Evolutionary conservation across 2,113 vertebrate species (phyloP).

Genomic region (Neoarius graeffei): DNA sequence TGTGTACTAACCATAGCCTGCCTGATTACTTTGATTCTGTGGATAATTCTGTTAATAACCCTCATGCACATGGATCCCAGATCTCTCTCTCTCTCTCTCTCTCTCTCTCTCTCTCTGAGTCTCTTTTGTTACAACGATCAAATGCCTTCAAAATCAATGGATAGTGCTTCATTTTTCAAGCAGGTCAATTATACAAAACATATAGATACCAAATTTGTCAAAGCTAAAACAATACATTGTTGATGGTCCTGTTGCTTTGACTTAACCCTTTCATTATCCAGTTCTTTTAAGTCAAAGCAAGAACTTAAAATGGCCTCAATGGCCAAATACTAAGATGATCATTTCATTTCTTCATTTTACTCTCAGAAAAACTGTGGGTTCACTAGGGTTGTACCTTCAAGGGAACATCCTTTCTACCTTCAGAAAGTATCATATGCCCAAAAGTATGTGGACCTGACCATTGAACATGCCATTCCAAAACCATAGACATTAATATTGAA

Average conservation of each 20-base stretch:
- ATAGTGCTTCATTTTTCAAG: background rate
- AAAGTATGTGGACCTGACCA: background rate
- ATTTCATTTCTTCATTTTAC: background rate
- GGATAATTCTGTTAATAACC: slow-evolving; percentile 1
- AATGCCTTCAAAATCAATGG: background rate
- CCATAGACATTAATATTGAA: background rate
- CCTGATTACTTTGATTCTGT: background rate
- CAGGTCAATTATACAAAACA: background rate
- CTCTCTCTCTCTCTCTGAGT: background rate
- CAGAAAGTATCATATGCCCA: background rate
- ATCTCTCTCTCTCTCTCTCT: background rate
- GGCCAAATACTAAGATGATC: background rate
- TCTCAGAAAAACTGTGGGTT: background rate
- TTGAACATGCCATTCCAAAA: background rate
- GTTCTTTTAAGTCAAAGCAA: background rate
- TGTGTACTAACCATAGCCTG: background rate
- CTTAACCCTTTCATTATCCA: background rate
- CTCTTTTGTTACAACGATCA: background rate
- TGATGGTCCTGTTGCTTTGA: background rate
- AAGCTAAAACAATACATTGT: background rate
- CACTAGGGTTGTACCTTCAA: background rate
- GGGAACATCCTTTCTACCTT: background rate
- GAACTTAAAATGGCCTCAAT: background rate
- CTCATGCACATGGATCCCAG: background rate
- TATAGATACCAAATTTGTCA: background rate